A percentile compares a stretch with the other conserved stretches of the same genome.
Conservation (phyloP, 2,113 vertebrate genomes). For the Uria lomvia region DNA sequence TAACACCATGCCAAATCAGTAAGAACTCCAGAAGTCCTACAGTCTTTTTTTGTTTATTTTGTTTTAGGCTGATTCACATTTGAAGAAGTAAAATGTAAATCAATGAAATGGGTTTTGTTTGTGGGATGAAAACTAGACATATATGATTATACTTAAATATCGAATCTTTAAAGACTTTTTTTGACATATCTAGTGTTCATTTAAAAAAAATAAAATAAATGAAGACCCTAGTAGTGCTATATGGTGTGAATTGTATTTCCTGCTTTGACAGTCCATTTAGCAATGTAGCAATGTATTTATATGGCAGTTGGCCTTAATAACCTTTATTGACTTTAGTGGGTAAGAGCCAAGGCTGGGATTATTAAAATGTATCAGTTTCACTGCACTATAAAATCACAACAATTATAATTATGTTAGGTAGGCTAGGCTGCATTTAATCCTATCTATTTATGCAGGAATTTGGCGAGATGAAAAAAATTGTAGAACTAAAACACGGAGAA, state of each 20-base stretch:
- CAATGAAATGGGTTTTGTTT: not conserved
- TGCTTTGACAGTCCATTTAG: constrained; percentile 83
- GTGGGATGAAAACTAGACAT: not conserved
- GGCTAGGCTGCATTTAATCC: constrained; percentile 82
- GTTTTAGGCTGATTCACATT: not conserved
- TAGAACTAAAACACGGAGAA: not conserved
- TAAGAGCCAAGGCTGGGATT: constrained; percentile 89
- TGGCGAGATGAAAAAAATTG: not conserved
- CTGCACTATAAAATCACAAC: constrained; percentile 85
- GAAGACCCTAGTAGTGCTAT: not conserved
- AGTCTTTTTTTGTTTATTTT: constrained; percentile 49
- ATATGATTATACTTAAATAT: not conserved
- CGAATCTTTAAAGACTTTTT: not conserved
- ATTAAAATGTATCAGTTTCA: constrained; percentile 94
- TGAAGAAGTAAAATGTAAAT: constrained; percentile 1
- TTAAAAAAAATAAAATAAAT: not conserved
- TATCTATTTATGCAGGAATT: constrained; percentile 81
- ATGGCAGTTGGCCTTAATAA: constrained; percentile 90
- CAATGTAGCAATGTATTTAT: constrained; percentile 79
- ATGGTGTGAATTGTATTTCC: constrained; percentile 65
- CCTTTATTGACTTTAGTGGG: constrained; percentile 89
- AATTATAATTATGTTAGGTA: constrained; percentile 86
- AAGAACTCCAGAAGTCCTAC: not conserved
- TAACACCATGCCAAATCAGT: constrained; percentile 19
- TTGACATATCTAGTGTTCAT: not conserved